These are phyloP conservation scores for Gymnothorax reevesii DNA, from an alignment of 2,797 vertebrate species.

Conservation along the genomic window DNA sequence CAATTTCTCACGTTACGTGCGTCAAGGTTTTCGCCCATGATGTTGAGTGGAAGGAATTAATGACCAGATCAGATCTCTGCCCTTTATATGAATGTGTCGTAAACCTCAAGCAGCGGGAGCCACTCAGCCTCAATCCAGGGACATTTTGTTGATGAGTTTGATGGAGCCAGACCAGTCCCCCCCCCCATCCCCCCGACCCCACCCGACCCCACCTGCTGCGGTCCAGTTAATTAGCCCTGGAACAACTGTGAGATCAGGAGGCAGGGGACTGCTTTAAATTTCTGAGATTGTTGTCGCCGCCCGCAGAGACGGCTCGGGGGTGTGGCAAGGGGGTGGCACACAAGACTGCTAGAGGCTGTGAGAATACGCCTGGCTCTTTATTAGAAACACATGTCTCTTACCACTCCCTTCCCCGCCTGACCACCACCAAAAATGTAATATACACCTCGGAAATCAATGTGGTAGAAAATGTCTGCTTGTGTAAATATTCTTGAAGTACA, in stretches of 20 bases:
- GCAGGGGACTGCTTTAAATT: slow-evolving; percentile 43
- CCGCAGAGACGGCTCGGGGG: neutral
- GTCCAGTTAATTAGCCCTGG: neutral
- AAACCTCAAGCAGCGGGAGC: neutral
- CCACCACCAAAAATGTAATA: slow-evolving; percentile 45
- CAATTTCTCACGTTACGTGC: neutral
- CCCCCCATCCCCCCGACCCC: neutral
- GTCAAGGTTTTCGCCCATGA: neutral
- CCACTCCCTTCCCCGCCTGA: slow-evolving; percentile 33
- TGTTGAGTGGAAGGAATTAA: neutral
- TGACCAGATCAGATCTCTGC: slow-evolving; percentile 3
- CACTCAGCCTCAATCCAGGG: neutral
- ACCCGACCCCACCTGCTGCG: neutral
- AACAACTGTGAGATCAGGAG: neutral
- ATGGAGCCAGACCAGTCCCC: slow-evolving; percentile 3
- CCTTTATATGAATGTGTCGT: neutral
- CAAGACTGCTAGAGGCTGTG: neutral
- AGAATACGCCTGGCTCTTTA: slow-evolving; percentile 42
- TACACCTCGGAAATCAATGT: slow-evolving; percentile 48
- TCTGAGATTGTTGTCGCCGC: neutral
- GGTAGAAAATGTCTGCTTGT: slow-evolving; percentile 51
- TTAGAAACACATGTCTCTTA: slow-evolving; percentile 63
- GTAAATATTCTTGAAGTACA: slow-evolving; percentile 59
- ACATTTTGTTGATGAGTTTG: neutral
- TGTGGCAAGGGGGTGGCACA: neutral